phyloP scores from a whole-genome alignment of 2,888 invertebrate genomes.

The Clistopyga incitator region DNA sequence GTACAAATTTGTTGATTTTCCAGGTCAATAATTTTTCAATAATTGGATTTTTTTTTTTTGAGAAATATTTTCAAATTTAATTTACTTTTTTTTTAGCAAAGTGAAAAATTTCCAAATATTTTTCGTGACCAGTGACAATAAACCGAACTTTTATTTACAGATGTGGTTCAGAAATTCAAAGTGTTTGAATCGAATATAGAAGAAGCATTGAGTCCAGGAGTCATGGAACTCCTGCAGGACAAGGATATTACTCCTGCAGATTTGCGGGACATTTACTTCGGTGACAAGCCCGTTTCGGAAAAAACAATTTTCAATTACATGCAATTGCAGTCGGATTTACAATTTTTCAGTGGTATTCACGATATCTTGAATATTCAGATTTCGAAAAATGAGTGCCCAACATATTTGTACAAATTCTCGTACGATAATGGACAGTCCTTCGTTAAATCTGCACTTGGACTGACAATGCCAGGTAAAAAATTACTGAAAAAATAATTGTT shows the following conservation, averaged over 20 bases:
- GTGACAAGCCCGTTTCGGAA: constrained; percentile 62
- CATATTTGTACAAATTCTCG: constrained; percentile 77
- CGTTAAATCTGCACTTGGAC: constrained; percentile 61
- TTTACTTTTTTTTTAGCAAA: no score
- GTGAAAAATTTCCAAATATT: no score
- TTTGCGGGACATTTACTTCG: constrained; percentile 74
- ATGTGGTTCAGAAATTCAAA: constrained; percentile 44
- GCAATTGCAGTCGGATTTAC: constrained; percentile 69
- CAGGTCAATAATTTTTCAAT: no score
- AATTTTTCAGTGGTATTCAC: constrained; percentile 73
- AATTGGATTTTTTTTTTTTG: no score
- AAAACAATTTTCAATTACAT: constrained; percentile 65
- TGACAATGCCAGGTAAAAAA: constrained; percentile 72
- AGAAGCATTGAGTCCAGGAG: constrained; percentile 48
- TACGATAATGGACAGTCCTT: constrained; percentile 71
- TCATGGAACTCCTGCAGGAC: constrained; percentile 57
- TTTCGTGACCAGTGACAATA: no score
- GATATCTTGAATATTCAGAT: constrained; percentile 71
- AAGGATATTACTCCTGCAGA: constrained; percentile 66
- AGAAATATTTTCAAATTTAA: no score
- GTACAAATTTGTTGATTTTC: no score
- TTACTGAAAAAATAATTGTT: background rate
- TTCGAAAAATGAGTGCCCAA: constrained; percentile 47
- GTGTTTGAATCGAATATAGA: constrained; percentile 66
- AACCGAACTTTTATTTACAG: constrained; percentile 50